Evolutionary conservation across 2,113 vertebrate genomes (phyloP), one percentile per base, ranked within the genome.

Genomic region (Serinus canaria): DNA sequence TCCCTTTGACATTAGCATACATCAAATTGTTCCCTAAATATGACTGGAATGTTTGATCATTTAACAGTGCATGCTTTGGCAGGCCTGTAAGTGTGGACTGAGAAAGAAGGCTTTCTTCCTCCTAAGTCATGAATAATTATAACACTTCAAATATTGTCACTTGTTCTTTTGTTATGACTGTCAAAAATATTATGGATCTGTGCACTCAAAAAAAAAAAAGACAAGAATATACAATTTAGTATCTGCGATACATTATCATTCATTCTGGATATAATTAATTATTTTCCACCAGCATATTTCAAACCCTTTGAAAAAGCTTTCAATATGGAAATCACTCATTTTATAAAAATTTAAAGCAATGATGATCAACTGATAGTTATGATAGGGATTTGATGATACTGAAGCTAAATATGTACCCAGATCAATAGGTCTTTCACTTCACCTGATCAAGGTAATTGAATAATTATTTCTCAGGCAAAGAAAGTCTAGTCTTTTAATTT

Each of bases 21-120:
- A 66, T 76, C 79, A 70, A 91, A 67, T 87, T 92, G n/a, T 50
- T 68, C 19, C n/a, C 14, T 25, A 53, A 24, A 16, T 90, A 76
- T 87, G 70, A 64, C 31, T 62, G 78, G 72, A 94, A 92, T 90
- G 50, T 76, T 88, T 83, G 75, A 73, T 73, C 62, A 80, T 73
- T 70, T 88, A 79, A 39, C 3, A 8, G 33, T 43, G 21, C 19
- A 52, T 74, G 30, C 30, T 80, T 86, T 91, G 53, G 31, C 3
- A 1, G 30, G 15, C 33, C 27, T 63, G 37, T 0, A 3, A 80
- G 62, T 0, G 0, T 62, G 43, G 13, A 56, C n/a, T 68, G 24
- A 87, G 58, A 83, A 90, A 90, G 46, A 76, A 28, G 33, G 10
- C 35, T 95, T 95, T 91, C 58, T 94, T 85, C 22, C 31, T 85